Conservation (phyloP, 2,888 invertebrate genomes). For the Xestia sexstrigata region DNA sequence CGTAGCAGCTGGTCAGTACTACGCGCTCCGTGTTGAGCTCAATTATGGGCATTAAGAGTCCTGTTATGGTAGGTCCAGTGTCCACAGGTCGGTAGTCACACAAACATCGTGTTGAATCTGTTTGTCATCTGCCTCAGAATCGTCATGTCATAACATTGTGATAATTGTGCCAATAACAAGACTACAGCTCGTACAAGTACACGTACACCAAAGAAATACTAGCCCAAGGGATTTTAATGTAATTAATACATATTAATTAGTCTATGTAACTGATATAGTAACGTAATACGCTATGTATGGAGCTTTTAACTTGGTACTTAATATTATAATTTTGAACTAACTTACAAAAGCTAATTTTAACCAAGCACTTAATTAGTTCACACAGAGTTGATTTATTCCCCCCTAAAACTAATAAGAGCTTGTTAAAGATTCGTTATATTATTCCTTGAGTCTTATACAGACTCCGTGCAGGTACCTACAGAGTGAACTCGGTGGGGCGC, state of each 20-base stretch:
- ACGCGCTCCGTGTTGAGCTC: not conserved
- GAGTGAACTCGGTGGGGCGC: constrained; percentile 2
- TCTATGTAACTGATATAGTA: not conserved
- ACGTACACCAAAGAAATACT: not conserved
- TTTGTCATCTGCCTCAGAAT: not conserved
- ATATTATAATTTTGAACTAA: constrained; percentile 9
- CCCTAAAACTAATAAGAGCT: constrained; percentile 14
- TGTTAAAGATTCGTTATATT: constrained; percentile 16
- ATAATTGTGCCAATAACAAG: not conserved
- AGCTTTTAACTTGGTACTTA: not conserved
- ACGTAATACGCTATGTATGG: not conserved
- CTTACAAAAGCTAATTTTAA: constrained; percentile 28
- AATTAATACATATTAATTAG: not conserved
- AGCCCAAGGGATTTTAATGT: not conserved
- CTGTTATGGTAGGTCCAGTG: not conserved
- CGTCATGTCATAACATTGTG: not conserved
- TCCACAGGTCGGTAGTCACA: not conserved
- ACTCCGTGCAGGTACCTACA: constrained; percentile 8
- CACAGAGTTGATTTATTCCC: constrained; percentile 27
- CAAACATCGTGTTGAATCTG: not conserved
- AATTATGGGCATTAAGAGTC: not conserved
- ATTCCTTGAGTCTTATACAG: constrained; percentile 10
- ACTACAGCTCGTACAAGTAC: not conserved
- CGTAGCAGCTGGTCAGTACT: not conserved
- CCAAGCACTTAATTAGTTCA: constrained; percentile 23